A percentile compares a stretch with the other conserved stretches of the same genome.
These are phyloP conservation scores for Lutra lutra DNA, from an alignment of 2,797 vertebrate genomes.

Conservation along the genomic window DNA sequence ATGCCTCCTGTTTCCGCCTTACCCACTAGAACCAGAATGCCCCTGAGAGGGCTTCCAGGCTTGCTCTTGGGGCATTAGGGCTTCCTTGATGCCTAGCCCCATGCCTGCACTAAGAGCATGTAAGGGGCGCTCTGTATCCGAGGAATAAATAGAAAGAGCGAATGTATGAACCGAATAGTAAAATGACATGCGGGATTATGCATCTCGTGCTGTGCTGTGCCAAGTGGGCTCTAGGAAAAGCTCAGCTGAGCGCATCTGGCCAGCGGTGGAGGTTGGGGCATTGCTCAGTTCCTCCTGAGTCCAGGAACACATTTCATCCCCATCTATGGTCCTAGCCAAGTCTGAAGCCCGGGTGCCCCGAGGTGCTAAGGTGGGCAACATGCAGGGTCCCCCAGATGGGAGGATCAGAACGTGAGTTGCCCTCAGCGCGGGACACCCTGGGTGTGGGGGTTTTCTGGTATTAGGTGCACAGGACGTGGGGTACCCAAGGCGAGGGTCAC, in stretches of 20 bases:
- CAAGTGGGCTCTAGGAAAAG: background rate
- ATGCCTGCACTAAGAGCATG: background rate
- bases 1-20: background rate
- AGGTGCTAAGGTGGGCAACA: background rate
- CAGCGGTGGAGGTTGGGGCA: background rate
- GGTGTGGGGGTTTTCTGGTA: background rate
- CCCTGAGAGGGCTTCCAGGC: background rate
- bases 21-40: background rate
- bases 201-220: fast-evolving
- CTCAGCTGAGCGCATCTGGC: background rate
- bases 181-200: background rate
- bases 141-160: background rate
- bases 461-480: background rate
- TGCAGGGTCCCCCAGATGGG: background rate
- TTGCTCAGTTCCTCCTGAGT: background rate
- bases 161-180: background rate
- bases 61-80: background rate
- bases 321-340: background rate
- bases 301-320: background rate
- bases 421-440: background rate
- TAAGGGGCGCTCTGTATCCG: background rate
- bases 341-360: background rate
- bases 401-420: background rate
- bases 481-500: background rate
- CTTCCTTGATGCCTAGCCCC: background rate